phyloP scores from a whole-genome alignment of 1,140 invertebrate genomes.

The Cepaea nemoralis region DNA sequence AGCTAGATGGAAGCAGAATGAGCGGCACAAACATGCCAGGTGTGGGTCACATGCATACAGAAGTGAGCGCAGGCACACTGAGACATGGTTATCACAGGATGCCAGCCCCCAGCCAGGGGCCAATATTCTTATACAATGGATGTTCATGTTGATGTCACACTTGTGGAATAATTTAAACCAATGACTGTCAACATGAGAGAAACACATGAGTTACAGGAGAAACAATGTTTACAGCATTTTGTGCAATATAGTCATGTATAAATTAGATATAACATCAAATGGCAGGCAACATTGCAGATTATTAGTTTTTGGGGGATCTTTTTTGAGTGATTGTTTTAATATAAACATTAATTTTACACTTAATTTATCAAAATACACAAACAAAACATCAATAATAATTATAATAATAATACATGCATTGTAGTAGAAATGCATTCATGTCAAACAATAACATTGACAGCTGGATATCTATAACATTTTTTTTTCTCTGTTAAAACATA shows the following conservation, averaged over 20 bases:
- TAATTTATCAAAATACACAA: slow-evolving; percentile 17
- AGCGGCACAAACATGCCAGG: slow-evolving; percentile 20
- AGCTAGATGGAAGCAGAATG: slow-evolving; percentile 28
- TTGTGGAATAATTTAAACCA: slow-evolving; percentile 20
- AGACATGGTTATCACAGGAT: slow-evolving; percentile 41
- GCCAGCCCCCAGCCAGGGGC: slow-evolving; percentile 25
- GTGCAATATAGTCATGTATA: slow-evolving; percentile 20
- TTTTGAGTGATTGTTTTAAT: background rate
- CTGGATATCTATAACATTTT: slow-evolving; percentile 18
- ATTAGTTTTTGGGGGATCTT: background rate
- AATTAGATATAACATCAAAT: slow-evolving; percentile 27
- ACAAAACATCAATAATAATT: background rate
- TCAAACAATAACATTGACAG: slow-evolving; percentile 9
- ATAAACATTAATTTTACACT: slow-evolving; percentile 25
- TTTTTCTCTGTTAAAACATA: background rate
- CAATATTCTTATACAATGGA: slow-evolving; percentile 26
- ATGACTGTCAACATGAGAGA: background rate
- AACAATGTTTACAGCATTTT: background rate
- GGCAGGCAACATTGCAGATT: slow-evolving; percentile 19
- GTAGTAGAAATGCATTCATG: background rate
- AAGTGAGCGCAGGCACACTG: slow-evolving; percentile 35
- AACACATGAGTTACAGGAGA: background rate
- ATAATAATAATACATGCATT: background rate
- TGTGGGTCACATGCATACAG: slow-evolving; percentile 9
- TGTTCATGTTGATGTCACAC: slow-evolving; percentile 17